Base-by-base conservation (phyloP, 2,888 invertebrate genomes). In the Acrocyrtus sp. region DNA sequence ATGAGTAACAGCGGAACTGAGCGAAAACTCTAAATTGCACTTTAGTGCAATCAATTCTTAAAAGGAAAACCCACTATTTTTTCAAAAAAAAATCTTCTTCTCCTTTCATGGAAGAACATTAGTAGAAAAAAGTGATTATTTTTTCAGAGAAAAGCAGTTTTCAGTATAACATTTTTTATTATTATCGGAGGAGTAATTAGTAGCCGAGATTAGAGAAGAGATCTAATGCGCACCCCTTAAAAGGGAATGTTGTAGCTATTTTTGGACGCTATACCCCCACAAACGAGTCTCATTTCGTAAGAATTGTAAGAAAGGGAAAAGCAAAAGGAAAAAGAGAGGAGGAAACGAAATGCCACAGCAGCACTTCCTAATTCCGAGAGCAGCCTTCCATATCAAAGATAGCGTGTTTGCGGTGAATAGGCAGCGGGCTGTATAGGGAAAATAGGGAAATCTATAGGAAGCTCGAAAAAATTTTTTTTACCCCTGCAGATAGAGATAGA, bases 211-310 rank as follows among this genome's bases (percentile, higher is more conserved):
- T 10, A 58, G 54, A 57, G 65, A 72, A 48, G 57, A 53, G 61
- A 58, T 27, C 51, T 43, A 77, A 66, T 68, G 68, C 54, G 19
- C 76, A 72, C 54, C 73, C 79, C 79, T 67, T 72, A 76, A 73
- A 74, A 57, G 79, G 79, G 50, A 70, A 73, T 75, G 75, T 69
- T 47, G 62, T 62, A 62, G 69, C 74, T 79, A 79, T 79, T 79
- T 79, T 79, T 74, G 77, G 79, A 74, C 26, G 62, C 48, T 48
- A 50, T 43, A 63, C 70, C 75, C 77, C 77, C 75, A 68, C 65
- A 53, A 29, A 17, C 60, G 17, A 12, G 21, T 50, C 22, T 39
- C 45, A 43, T 47, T 22, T n/a, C 17, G n/a, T n/a, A n/a, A n/a
- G n/a, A n/a, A n/a, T n/a, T n/a, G n/a, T n/a, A n/a, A n/a, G n/a